Conservation (phyloP, 2,797 vertebrate genomes). For the Catamblyrhynchus diadema region DNA sequence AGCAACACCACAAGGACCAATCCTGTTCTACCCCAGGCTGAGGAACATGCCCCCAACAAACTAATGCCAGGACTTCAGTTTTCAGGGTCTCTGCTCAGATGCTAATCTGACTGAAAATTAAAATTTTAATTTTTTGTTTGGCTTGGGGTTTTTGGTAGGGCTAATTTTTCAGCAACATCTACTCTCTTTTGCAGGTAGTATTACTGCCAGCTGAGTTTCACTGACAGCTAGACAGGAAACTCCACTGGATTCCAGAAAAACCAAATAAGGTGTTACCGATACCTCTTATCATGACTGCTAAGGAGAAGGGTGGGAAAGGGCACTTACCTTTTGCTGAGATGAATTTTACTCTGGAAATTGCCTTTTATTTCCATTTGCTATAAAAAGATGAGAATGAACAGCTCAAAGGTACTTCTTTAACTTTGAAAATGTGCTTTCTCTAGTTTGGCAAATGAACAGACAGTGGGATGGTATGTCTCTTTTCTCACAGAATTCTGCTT, state of each 20-base stretch:
- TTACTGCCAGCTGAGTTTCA: background rate
- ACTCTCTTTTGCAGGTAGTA: background rate
- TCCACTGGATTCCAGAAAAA: background rate
- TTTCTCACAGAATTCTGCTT: background rate
- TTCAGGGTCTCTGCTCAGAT: background rate
- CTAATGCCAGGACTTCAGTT: background rate
- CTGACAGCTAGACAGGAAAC: background rate
- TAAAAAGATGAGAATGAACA: background rate
- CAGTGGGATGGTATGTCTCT: background rate
- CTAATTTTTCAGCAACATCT: background rate
- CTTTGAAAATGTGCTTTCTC: background rate
- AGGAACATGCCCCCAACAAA: rapidly evolving
- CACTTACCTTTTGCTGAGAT: background rate
- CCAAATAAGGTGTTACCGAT: background rate
- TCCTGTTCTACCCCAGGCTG: background rate
- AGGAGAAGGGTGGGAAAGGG: background rate
- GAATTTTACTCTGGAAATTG: background rate
- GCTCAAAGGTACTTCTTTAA: background rate
- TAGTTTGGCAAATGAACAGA: background rate
- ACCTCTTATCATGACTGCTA: background rate
- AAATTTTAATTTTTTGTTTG: background rate
- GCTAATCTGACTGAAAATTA: background rate
- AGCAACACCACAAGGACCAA: background rate
- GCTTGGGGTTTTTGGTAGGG: background rate
- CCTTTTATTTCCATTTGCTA: background rate